phyloP scores from a whole-genome alignment of 2,797 vertebrate species.

The Odontamblyopus rebecca region DNA sequence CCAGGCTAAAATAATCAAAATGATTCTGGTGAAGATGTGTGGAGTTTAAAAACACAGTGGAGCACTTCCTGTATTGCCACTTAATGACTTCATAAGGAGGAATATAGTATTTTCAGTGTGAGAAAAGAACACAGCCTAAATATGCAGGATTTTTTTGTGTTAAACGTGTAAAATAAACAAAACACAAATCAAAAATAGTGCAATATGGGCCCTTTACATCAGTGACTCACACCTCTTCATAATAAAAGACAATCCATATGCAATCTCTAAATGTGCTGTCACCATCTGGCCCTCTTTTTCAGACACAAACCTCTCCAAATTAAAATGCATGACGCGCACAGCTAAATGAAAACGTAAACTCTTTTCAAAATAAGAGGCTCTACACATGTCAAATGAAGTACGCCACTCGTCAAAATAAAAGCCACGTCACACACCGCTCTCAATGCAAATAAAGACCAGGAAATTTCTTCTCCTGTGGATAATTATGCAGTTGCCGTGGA shows the following conservation, averaged over 20 bases:
- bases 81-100: no score
- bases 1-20: no score
- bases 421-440: neutral
- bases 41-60: no score
- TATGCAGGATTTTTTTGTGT: no score
- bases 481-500: slow-evolving; percentile 10
- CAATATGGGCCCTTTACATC: neutral
- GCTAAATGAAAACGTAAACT: neutral
- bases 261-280: neutral
- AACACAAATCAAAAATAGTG: no score
- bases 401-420: neutral
- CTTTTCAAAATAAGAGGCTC: slow-evolving; percentile 1
- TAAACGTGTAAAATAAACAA: no score
- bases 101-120: no score
- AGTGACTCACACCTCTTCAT: neutral
- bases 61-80: no score
- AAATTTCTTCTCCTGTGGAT: neutral
- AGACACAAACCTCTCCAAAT: neutral
- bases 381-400: neutral
- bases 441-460: slow-evolving; percentile 4
- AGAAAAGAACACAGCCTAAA: no score
- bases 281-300: neutral
- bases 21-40: no score
- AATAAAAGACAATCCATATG: neutral
- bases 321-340: neutral